Evolutionary conservation across 2,797 vertebrate genomes (phyloP), one percentile per base, ranked within the genome.

Genomic region (Spinus pinus): DNA sequence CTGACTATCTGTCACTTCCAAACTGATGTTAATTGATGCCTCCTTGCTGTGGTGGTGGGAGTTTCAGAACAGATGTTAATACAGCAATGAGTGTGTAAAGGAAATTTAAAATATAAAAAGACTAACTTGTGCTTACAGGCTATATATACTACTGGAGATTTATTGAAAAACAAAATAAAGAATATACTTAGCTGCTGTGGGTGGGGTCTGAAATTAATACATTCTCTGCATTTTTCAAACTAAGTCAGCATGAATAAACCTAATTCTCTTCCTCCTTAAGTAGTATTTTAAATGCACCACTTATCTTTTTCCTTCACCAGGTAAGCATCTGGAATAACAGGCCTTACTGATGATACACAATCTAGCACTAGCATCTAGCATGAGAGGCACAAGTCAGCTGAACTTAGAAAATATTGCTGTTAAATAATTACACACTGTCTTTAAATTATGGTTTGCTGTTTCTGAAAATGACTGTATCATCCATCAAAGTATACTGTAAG

Each of bases 1-100:
- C 81, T 90, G 91, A 95, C 39, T 94, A 95, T 93, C 94, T 96
- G 95, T 96, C 94, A 93, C 89, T 94, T 88, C 39, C 75, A 96
- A 96, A 93, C 62, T 58, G 92, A 96, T 94, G 91, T 93, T 95
- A 96, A 95, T 96, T 94, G 94, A 95, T 96, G 94, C 47, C 72
- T 95, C 73, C 62, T 93, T 97, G 77, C 85, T 88, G 47, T 8
- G 41, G 65, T 90, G 73, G 91, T 93, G 70, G 89, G 73, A 93
- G 89, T 89, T 93, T 92, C 92, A 91, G 89, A 96, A 70, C 80
- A 96, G 94, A 96, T 94, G 85, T 90, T 95, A 94, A 92, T 94
- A 94, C 41, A 77, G 93, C 85, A 94, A 60, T 79, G 56, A 94
- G 56, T 19, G 21, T 35, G 73, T 79, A 90, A 94, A 90, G 58